Percentiles rank a stretch among this genome's conserved stretches.
These are phyloP conservation scores for Oligia latruncula DNA, from an alignment of 2,888 invertebrate species.

Conservation along the genomic window DNA sequence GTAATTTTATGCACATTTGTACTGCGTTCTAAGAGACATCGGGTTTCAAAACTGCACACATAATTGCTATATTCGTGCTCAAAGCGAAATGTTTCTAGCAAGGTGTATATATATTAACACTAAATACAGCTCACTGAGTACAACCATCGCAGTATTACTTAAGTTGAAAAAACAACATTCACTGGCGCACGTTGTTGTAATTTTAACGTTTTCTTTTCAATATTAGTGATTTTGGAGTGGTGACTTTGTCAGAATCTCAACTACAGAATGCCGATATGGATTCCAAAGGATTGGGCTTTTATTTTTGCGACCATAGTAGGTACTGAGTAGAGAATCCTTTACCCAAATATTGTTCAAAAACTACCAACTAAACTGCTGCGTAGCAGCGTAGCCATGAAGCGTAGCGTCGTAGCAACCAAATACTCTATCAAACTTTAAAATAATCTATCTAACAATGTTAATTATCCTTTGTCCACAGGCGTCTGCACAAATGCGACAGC, in stretches of 20 bases:
- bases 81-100: conserved; percentile 61
- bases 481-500: conserved; percentile 98
- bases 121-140: conserved; percentile 57
- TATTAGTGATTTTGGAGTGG: conserved; percentile 4
- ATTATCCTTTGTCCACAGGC: conserved; percentile 90
- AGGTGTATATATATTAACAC: conserved; percentile 57
- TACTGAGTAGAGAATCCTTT: not conserved
- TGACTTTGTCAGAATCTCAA: not conserved
- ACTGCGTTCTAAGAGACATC: conserved; percentile 63
- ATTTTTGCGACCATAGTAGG: not conserved
- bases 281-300: not conserved
- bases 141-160: conserved; percentile 51
- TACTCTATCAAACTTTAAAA: not conserved
- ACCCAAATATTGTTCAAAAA: not conserved
- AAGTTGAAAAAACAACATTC: conserved; percentile 61
- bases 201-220: conserved; percentile 35
- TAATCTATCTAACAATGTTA: not conserved
- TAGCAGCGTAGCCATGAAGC: not conserved
- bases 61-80: conserved; percentile 68
- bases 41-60: conserved; percentile 65
- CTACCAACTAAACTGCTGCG: not conserved
- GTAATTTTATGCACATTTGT: conserved; percentile 80
- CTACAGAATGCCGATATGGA: not conserved
- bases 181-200: conserved; percentile 33
- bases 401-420: not conserved